phyloP scores from a whole-genome alignment of 1,140 invertebrate species.

The Polypedilum pembai region DNA sequence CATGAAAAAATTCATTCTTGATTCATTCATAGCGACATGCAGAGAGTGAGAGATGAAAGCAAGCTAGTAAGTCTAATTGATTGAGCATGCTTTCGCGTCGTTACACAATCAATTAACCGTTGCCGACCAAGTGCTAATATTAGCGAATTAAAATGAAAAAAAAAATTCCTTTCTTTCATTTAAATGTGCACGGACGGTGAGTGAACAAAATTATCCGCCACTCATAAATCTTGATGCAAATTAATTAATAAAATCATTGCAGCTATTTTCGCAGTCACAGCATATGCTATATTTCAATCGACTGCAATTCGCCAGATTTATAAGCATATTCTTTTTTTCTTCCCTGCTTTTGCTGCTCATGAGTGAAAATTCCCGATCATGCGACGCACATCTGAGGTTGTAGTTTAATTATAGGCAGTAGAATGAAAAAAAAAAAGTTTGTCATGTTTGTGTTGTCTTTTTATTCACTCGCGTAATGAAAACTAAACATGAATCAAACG shows the following conservation, averaged over 20 bases:
- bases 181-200: not conserved
- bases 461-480: not conserved
- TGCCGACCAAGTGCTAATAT: not conserved
- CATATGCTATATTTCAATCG: not conserved
- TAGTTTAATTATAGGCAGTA: not conserved
- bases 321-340: not conserved
- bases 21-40: no score
- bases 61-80: not conserved
- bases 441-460: conserved; percentile 26
- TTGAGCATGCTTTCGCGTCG: not conserved
- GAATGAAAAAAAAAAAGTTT: not conserved
- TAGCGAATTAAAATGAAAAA: conserved; percentile 6
- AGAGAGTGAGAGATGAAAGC: no score
- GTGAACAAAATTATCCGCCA: not conserved
- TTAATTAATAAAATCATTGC: conserved; percentile 25
- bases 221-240: conserved; percentile 25
- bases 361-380: conserved; percentile 4
- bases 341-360: not conserved
- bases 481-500: not conserved
- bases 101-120: conserved; percentile 22
- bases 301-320: conserved; percentile 14
- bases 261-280: not conserved
- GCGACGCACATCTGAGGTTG: not conserved
- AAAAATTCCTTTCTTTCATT: not conserved
- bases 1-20: no score